phyloP scores from a whole-genome alignment of 64 coral and sea anemone genomes.

The Acropora yongei region DNA sequence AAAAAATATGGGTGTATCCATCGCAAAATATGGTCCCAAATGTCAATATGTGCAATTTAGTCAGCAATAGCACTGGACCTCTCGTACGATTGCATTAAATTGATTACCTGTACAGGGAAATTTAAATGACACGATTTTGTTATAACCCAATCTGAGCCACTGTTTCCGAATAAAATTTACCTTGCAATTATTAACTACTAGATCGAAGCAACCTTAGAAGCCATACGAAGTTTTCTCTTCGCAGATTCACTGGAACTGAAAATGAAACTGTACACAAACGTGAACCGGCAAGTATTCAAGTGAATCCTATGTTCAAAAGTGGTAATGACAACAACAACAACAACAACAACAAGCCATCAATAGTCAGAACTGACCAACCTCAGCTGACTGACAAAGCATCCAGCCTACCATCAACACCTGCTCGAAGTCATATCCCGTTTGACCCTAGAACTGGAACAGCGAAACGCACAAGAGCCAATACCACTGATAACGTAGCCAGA shows the following conservation, averaged over 20 bases:
- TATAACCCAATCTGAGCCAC: too few species aligned
- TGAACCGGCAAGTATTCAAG: conserved; percentile 35
- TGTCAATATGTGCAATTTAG: too few species aligned
- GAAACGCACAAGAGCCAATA: conserved; percentile 18
- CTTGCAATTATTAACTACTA: too few species aligned
- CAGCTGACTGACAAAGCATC: not conserved
- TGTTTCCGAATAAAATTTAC: too few species aligned
- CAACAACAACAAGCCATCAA: conserved; percentile 12
- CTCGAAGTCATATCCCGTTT: not conserved
- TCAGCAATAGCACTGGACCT: too few species aligned
- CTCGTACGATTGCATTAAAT: too few species aligned
- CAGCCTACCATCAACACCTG: conserved; percentile 38
- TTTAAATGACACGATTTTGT: too few species aligned
- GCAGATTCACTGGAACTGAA: conserved; percentile 25
- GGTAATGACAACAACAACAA: conserved; percentile 6
- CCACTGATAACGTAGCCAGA: conserved; percentile 55
- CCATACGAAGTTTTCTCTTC: not conserved
- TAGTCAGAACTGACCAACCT: not conserved
- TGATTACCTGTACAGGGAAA: too few species aligned
- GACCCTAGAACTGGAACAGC: conserved; percentile 17
- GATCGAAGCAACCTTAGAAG: too few species aligned
- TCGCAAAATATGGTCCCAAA: too few species aligned
- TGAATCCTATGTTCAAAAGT: conserved; percentile 47
- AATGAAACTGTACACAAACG: conserved; percentile 32
- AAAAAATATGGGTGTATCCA: too few species aligned